Conservation (phyloP, 2,888 invertebrate genomes). For the Tanytarsus gracilentus region DNA sequence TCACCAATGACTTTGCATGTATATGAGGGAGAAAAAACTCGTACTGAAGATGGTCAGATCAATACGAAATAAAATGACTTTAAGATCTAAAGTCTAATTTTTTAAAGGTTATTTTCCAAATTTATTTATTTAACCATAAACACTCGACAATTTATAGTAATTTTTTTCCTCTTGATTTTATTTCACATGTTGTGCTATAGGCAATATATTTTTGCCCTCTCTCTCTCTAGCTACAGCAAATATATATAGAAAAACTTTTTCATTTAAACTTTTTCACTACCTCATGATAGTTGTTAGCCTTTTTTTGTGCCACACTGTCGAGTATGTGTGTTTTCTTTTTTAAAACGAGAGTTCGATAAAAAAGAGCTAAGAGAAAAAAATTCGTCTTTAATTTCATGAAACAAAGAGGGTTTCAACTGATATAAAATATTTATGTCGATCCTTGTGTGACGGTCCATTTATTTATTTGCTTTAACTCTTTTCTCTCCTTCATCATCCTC, state of each 20-base stretch:
- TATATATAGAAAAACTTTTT: slow-evolving; percentile 1
- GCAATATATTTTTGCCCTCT: background rate
- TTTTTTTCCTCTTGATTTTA: too few species aligned
- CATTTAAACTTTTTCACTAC: slow-evolving; percentile 9
- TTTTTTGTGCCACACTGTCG: background rate
- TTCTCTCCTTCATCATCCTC: background rate
- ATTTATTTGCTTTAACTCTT: slow-evolving; percentile 25
- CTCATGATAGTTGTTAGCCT: background rate
- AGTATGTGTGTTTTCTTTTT: background rate
- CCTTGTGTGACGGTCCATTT: slow-evolving; percentile 28
- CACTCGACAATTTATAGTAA: too few species aligned
- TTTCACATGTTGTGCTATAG: background rate
- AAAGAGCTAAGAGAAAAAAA: background rate
- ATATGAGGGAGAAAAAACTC: too few species aligned
- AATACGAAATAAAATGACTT: too few species aligned
- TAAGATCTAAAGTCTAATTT: too few species aligned
- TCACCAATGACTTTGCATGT: background rate
- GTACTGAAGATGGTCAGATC: too few species aligned
- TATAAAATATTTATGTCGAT: slow-evolving; percentile 28
- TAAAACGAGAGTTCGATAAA: too few species aligned
- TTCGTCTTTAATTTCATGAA: slow-evolving; percentile 4
- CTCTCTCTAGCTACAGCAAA: background rate
- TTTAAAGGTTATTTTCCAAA: too few species aligned
- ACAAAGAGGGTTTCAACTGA: background rate
- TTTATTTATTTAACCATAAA: too few species aligned